phyloP scores from a whole-genome alignment of 2,113 vertebrate genomes.

The Salvator merianae region DNA sequence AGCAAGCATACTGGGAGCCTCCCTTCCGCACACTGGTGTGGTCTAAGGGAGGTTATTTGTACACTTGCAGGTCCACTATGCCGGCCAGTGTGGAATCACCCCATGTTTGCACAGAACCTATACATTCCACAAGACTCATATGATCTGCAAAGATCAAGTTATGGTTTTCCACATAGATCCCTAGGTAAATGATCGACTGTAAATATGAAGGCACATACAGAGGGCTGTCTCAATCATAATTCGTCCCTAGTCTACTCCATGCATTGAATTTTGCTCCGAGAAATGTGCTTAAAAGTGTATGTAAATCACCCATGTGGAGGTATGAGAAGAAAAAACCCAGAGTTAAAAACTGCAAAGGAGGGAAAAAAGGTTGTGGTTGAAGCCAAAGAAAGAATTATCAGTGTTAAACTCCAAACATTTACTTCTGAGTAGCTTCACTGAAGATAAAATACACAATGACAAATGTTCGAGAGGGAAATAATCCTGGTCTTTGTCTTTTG shows the following conservation, averaged over 20 bases:
- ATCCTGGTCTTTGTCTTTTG: no score
- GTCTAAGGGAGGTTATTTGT: no score
- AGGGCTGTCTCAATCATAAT: not conserved
- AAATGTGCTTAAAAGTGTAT: not conserved
- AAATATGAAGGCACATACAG: not conserved
- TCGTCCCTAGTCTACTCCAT: not conserved
- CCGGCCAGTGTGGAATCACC: no score
- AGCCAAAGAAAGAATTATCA: constrained; percentile 29
- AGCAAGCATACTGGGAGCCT: no score
- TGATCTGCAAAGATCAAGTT: not conserved
- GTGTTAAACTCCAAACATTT: not conserved
- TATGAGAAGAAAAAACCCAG: not conserved
- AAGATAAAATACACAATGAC: not conserved
- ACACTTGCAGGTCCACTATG: no score
- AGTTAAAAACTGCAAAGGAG: not conserved
- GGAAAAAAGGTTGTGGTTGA: constrained; percentile 3
- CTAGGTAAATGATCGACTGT: not conserved
- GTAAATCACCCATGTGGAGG: rapidly evolving
- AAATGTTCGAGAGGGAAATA: not conserved
- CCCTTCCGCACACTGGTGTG: no score
- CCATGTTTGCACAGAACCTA: not conserved
- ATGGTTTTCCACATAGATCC: not conserved
- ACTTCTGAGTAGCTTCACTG: not conserved
- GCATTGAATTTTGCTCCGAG: not conserved
- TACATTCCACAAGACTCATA: not conserved